Percentiles rank a stretch among this genome's conserved stretches.
These are phyloP conservation scores for Malurus elegans DNA, from an alignment of 2,113 vertebrate species.

Conservation along the genomic window DNA sequence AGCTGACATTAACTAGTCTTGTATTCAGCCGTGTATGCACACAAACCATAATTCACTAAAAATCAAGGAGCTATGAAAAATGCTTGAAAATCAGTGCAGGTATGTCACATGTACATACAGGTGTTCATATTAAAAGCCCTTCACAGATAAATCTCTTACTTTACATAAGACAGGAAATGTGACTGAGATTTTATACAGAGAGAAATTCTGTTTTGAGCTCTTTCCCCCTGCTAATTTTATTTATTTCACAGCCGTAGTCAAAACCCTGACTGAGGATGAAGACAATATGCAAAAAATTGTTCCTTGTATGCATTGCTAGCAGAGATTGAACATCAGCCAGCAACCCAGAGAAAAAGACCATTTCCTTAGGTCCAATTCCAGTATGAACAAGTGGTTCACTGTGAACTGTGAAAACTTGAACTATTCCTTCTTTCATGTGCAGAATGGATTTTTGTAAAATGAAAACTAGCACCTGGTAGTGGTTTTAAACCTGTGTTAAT, in stretches of 20 bases:
- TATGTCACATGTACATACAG: background rate
- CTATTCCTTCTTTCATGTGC: background rate
- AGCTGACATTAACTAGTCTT: background rate
- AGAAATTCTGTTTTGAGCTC: background rate
- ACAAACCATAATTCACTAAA: background rate
- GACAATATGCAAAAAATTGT: background rate
- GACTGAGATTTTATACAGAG: background rate
- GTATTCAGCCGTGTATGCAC: background rate
- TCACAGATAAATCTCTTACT: background rate
- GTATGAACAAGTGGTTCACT: background rate
- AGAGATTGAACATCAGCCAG: background rate
- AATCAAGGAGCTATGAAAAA: background rate
- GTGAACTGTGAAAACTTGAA: background rate
- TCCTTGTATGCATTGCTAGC: background rate
- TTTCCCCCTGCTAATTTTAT: background rate
- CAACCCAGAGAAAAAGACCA: background rate
- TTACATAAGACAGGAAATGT: background rate
- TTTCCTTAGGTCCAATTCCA: background rate
- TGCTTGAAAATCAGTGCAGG: background rate
- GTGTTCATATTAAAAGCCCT: background rate
- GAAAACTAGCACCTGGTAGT: background rate
- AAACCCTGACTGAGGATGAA: background rate
- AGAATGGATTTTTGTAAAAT: background rate
- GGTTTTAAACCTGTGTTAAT: background rate
- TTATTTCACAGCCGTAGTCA: background rate